phyloP scores from a whole-genome alignment of 2,888 invertebrate species.

The Ceraclea dissimilis region DNA sequence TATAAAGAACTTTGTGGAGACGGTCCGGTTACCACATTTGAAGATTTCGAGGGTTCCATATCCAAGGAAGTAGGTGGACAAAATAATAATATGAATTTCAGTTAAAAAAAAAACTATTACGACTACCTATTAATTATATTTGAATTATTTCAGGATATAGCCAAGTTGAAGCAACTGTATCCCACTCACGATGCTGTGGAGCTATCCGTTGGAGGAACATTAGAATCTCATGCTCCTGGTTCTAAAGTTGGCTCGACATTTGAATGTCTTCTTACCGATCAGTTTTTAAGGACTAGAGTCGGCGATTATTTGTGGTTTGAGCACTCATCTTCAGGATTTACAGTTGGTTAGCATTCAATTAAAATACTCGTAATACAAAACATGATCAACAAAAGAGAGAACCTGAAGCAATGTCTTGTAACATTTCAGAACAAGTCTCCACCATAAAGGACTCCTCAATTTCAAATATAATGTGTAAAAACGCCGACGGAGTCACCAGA shows the following conservation, averaged over 20 bases:
- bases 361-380: not conserved
- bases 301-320: slow-evolving; percentile 70
- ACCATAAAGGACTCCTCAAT: slow-evolving; percentile 9
- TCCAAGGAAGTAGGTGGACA: slow-evolving; percentile 34
- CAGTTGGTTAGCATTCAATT: slow-evolving; percentile 2
- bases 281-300: slow-evolving; percentile 59
- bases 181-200: slow-evolving; percentile 63
- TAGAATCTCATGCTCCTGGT: slow-evolving; percentile 55
- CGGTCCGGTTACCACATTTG: slow-evolving; percentile 32
- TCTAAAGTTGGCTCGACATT: slow-evolving; percentile 65
- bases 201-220: slow-evolving; percentile 59
- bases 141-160: slow-evolving; percentile 43
- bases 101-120: too few species aligned
- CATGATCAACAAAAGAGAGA: not conserved
- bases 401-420: not conserved
- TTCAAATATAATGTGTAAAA: slow-evolving; percentile 13
- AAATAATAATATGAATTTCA: too few species aligned
- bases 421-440: slow-evolving; percentile 13
- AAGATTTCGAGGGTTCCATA: slow-evolving; percentile 46
- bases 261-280: slow-evolving; percentile 60
- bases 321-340: slow-evolving; percentile 29
- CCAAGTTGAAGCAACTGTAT: slow-evolving; percentile 47
- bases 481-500: slow-evolving; percentile 12
- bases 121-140: not conserved
- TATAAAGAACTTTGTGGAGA: slow-evolving; percentile 39